Evolutionary conservation across 2,888 invertebrate species (phyloP).

Genomic region (Clostera curtula): DNA sequence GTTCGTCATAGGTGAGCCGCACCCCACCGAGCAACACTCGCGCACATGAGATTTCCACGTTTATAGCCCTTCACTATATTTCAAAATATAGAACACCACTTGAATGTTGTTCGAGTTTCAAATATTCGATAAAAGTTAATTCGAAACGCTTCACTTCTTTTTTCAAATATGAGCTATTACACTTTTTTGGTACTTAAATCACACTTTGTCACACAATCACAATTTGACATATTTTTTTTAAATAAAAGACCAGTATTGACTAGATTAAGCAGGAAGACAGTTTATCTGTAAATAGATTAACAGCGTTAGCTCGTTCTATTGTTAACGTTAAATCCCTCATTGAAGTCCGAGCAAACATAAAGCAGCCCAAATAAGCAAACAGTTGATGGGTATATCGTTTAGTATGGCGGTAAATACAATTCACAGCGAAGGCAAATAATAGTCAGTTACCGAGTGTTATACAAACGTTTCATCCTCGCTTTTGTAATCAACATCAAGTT

Average conservation of each 20-base stretch:
- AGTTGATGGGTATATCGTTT: too few relatives aligned
- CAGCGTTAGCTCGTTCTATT: background rate
- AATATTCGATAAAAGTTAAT: background rate
- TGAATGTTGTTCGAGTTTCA: background rate
- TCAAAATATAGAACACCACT: conserved; percentile 3
- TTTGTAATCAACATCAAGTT: too few relatives aligned
- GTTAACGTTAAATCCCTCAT: background rate
- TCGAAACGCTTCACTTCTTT: conserved; percentile 5
- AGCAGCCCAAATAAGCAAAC: too few relatives aligned
- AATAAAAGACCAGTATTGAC: conserved; percentile 21
- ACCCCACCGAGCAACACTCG: conserved; percentile 32
- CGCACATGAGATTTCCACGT: conserved; percentile 28
- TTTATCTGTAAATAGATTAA: conserved; percentile 10
- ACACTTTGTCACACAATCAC: too few relatives aligned
- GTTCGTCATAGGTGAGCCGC: conserved; percentile 74
- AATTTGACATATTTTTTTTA: conserved; percentile 2
- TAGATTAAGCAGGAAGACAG: conserved; percentile 32
- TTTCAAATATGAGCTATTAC: conserved; percentile 8
- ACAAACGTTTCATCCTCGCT: too few relatives aligned
- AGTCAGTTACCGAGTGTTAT: too few relatives aligned
- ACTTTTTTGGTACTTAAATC: too few relatives aligned
- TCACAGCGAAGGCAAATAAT: too few relatives aligned
- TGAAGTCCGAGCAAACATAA: background rate
- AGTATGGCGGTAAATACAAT: too few relatives aligned
- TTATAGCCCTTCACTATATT: conserved; percentile 26